Base-by-base conservation (phyloP, 2,113 vertebrate species). In the Ovis canadensis region DNA sequence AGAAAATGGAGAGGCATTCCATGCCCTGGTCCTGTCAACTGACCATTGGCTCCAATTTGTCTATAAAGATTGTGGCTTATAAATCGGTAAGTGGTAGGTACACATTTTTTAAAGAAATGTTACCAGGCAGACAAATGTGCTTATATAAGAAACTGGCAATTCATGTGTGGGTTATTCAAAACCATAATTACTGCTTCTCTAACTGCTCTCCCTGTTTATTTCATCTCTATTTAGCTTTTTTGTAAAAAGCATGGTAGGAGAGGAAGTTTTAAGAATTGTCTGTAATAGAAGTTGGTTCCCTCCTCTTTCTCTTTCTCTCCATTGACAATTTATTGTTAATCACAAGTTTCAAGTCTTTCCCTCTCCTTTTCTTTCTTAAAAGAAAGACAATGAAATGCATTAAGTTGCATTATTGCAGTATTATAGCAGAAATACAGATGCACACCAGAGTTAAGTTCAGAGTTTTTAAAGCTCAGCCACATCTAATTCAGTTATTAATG, bases 21-120 rank as follows among this genome's bases (percentile, higher is more conserved):
- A 96, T 98, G 96, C 43, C 99, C 54, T 99, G 99, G 99, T 98
- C 99, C 40, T 99, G 99, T 97, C 99, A 99, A 40, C 99, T 99
- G 93, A 99, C 99, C 94, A 99, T 99, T 57, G 99, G 99, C 97
- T 99, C 99, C 98, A 96, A 98, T 93, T 98, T 99, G 67, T 98
- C 99, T 92, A 99, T 99, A 98, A 99, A 98, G 84, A 99, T 99
- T 33, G 97, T 99, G 87, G 99, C 99, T 83, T 99, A 99, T 98
- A 99, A 99, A 99, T 98, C 99, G 82, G 99, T 99, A 99, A 99
- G 99, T 99, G 95, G 6, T 86, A 90, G 86, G 80, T 95, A 64
- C 92, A 67, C 50, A 31, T 78, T 95, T 97, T 96, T 94, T 43
- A 82, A 95, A 93, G 48, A 95, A 95, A 52, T 83, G 78, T 95